Evolutionary conservation across 2,888 invertebrate genomes (phyloP).

Genomic region (Venusia cambrica): DNA sequence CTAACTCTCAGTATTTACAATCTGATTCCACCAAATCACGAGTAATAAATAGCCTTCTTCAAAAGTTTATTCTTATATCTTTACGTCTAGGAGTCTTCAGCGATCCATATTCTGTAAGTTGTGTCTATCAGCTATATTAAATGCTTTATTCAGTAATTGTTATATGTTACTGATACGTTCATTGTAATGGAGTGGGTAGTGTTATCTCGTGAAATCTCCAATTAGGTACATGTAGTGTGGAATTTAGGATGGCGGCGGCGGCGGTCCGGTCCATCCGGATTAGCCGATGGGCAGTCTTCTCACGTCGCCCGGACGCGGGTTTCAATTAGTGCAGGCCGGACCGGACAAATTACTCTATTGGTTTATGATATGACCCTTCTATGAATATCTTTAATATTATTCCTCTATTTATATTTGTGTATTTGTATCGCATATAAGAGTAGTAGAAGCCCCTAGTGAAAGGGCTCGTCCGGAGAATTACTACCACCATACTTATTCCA

Average conservation of each 20-base stretch:
- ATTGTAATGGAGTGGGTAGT: conserved; percentile 63
- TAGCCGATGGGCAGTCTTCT: conserved; percentile 71
- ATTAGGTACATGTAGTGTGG: conserved; percentile 52
- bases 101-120: no score
- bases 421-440: no score
- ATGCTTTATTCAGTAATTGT: conserved; percentile 2
- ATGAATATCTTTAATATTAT: conserved; percentile 50
- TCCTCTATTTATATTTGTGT: no score
- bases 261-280: conserved; percentile 46
- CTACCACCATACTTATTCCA: no score
- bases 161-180: conserved; percentile 30
- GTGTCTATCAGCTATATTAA: no score
- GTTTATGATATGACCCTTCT: conserved; percentile 47
- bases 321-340: conserved; percentile 63
- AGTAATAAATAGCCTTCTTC: conserved; percentile 10
- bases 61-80: background rate
- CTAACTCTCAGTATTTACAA: conserved; percentile 48
- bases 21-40: conserved; percentile 34
- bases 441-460: no score
- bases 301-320: conserved; percentile 66
- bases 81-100: no score
- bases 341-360: conserved; percentile 60
- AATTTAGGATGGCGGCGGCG: conserved; percentile 34
- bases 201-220: conserved; percentile 78
- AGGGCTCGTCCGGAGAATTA: no score